These are phyloP conservation scores for Helogale parvula DNA, from an alignment of 2,113 vertebrate species.

Conservation along the genomic window DNA sequence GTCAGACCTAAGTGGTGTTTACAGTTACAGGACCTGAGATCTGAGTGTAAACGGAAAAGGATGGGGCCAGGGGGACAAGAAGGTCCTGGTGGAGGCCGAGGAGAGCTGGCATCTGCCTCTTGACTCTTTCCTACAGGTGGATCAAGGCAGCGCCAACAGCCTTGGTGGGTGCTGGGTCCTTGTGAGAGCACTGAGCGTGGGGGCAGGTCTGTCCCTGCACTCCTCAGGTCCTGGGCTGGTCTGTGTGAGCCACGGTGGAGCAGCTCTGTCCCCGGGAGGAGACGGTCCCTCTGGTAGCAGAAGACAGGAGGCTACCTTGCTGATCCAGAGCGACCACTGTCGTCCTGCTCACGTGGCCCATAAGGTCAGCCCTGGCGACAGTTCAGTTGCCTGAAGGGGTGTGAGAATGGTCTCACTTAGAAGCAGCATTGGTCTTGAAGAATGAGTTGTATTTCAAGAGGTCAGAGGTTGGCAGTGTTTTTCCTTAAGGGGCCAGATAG, in stretches of 20 bases:
- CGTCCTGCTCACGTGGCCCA: background rate
- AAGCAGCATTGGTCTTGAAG: background rate
- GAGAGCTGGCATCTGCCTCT: background rate
- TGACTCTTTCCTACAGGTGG: background rate
- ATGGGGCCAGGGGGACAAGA: background rate
- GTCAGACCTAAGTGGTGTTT: background rate
- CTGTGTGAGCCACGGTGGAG: background rate
- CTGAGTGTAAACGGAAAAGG: background rate
- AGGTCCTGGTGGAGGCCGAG: rapidly evolving
- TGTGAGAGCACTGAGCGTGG: rapidly evolving
- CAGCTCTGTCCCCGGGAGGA: background rate
- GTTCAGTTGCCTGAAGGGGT: background rate
- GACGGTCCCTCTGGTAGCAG: background rate
- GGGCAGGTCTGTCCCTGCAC: background rate
- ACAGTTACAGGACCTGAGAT: background rate
- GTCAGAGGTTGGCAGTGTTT: background rate
- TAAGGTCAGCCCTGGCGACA: background rate
- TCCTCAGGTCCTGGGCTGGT: background rate
- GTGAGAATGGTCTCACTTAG: background rate
- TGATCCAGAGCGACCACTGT: no score
- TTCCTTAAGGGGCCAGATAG: background rate
- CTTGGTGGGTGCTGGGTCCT: background rate
- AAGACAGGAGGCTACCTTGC: background rate
- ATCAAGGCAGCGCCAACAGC: rapidly evolving
- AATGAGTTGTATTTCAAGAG: background rate